Base-by-base conservation (phyloP, 2,888 invertebrate species). In the Scaptomyza cyrtandrae region DNA sequence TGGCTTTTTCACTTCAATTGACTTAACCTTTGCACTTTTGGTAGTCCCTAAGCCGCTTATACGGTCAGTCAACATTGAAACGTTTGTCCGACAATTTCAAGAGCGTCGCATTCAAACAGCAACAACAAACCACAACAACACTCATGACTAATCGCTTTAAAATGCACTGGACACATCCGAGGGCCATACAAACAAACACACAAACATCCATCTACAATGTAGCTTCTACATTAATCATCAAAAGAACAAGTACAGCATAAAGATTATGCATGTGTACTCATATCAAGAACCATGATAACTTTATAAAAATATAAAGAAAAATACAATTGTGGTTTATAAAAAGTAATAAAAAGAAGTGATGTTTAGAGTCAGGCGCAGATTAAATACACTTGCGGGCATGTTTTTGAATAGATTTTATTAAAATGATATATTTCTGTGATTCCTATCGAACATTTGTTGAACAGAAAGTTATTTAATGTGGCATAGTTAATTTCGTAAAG, bases 121-220 rank as follows among this genome's bases (percentile, higher is more conserved):
- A 53, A 41, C 35, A n/a, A 37, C 37, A n/a, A 62, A 45, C 58
- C 33, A 35, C 54, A 52, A 39, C 45, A 63, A 45, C 56, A 57
- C 39, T 58, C 37, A 70, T 82, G 82, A 84, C 73, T 84, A 81
- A 83, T 82, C 73, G 76, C 68, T 53, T 58, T 49, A 73, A 48
- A 78, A 76, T 80, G 76, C 69, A 73, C 52, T 73, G 64, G 70
- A 58, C 72, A 57, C 39, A 52, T 35, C 48, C 33, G 66, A 58
- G 39, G 16, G 24, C 19, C 44, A 53, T 10, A 52, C 41, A 33
- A 33, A 50, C 59, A 45, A 45, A 43, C 19, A 55, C 31, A 43
- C 13, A 53, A 10, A 35, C 29, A 39, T 39, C 39, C 43, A 44
- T 35, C 44, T 56, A 44, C 57, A 39, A 7, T 41, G 41, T 41